phyloP scores from a whole-genome alignment of 2,888 invertebrate species.

The Chymomyza fuscimana region DNA sequence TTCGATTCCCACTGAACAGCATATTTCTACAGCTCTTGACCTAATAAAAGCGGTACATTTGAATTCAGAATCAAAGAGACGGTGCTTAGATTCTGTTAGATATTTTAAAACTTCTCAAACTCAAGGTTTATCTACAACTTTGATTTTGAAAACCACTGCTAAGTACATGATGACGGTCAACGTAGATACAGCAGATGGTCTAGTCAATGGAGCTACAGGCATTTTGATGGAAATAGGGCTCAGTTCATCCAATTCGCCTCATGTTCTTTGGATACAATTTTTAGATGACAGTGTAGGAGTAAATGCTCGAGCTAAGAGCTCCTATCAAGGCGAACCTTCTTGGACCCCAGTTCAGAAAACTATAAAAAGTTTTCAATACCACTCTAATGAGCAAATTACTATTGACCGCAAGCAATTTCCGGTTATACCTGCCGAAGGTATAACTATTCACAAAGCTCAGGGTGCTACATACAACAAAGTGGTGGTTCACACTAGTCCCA shows the following conservation, averaged over 20 bases:
- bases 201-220: constrained; percentile 3
- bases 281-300: neutral
- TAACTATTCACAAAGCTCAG: no score
- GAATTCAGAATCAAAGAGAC: neutral
- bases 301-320: neutral
- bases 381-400: no score
- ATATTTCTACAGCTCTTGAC: constrained; percentile 9
- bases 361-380: no score
- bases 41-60: constrained; percentile 4
- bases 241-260: constrained; percentile 3
- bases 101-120: neutral
- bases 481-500: no score
- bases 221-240: constrained; percentile 1
- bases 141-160: constrained; percentile 10
- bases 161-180: no score
- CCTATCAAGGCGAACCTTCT: neutral
- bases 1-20: constrained; percentile 13
- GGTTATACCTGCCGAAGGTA: constrained; percentile 3
- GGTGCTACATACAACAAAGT: no score
- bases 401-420: neutral
- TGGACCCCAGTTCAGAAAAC: constrained; percentile 23
- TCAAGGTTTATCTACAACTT: neutral
- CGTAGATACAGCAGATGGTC: constrained; percentile 6
- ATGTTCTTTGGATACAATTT: neutral
- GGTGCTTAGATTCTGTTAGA: constrained; percentile 2